Evolutionary conservation across 2,888 invertebrate genomes (phyloP).

Genomic region (Lysandra coridon): DNA sequence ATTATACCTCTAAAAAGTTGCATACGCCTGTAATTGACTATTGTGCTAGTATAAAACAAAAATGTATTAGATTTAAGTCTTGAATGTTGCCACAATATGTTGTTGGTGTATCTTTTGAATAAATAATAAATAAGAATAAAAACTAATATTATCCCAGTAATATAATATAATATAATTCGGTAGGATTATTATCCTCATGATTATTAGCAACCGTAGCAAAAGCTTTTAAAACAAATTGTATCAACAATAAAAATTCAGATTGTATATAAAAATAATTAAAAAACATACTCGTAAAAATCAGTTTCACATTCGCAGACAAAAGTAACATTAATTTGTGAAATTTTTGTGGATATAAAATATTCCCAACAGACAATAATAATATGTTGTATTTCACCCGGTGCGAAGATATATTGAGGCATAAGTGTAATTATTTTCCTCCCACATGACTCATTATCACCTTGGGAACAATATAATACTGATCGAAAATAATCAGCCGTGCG

Average conservation of each 20-base stretch:
- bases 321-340: constrained; percentile 18
- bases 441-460: constrained; percentile 34
- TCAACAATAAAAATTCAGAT: neutral
- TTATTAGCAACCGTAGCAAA: no score
- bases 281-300: neutral
- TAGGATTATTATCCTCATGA: no score
- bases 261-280: neutral
- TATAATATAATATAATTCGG: no score
- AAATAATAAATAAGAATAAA: no score
- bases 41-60: no score
- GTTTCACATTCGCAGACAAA: neutral
- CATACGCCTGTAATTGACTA: no score
- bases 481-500: constrained; percentile 33
- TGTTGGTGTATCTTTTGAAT: no score
- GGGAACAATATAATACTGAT: constrained; percentile 34
- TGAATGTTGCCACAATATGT: no score
- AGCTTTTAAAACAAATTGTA: neutral
- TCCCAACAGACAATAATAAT: constrained; percentile 20
- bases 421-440: constrained; percentile 32
- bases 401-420: constrained; percentile 28
- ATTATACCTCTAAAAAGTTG: no score
- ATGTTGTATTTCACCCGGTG: constrained; percentile 20
- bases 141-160: no score
- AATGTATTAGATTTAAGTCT: no score
- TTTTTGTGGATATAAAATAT: constrained; percentile 11